Evolutionary conservation across 2,888 invertebrate genomes (phyloP).

Genomic region (Acanthosepion lycidas): DNA sequence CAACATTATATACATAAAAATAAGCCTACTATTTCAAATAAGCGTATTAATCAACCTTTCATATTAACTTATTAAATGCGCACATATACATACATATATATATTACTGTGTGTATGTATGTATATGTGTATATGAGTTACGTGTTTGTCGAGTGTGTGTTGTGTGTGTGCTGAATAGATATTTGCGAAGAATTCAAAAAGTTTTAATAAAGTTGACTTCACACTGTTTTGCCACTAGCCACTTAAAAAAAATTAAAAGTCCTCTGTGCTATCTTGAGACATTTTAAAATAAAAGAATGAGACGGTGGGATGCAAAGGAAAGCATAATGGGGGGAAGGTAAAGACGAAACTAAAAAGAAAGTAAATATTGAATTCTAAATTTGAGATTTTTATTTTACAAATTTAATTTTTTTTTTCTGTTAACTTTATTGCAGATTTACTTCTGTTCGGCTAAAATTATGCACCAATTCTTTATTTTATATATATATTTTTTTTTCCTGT

Average conservation of each 20-base stretch:
- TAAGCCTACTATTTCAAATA: not conserved
- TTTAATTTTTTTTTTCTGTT: not conserved
- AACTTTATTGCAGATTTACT: not conserved
- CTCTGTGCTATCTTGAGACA: not conserved
- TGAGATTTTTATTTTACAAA: conserved; percentile 18
- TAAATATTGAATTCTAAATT: not conserved
- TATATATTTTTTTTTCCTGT: not conserved
- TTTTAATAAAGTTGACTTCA: not conserved
- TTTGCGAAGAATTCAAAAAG: not conserved
- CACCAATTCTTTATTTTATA: not conserved
- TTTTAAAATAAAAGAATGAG: not conserved
- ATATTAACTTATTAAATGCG: not conserved
- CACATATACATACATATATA: no score
- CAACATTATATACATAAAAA: not conserved
- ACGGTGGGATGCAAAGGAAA: not conserved
- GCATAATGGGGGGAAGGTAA: not conserved
- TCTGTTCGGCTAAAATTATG: not conserved
- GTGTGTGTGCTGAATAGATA: not conserved
- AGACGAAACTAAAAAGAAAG: not conserved
- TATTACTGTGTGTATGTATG: not conserved
- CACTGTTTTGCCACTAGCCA: not conserved
- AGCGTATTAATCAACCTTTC: not conserved
- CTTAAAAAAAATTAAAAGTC: not conserved
- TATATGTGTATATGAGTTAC: not conserved
- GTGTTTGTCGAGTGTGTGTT: not conserved